Evolutionary conservation across 2,888 invertebrate genomes (phyloP), one percentile per base, ranked within the genome.

Genomic region (Dryadula phaetusa): DNA sequence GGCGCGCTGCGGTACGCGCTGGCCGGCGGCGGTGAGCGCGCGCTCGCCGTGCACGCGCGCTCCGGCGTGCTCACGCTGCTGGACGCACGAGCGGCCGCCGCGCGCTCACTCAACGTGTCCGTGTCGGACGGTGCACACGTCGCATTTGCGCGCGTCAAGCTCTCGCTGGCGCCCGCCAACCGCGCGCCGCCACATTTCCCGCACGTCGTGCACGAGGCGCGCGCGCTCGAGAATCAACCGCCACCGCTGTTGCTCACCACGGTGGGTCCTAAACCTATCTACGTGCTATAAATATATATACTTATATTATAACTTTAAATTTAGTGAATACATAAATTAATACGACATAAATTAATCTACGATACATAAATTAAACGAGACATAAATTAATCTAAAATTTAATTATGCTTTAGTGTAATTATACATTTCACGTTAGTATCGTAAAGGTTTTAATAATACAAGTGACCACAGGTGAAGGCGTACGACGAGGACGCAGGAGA

Each of bases 81-180:
- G 54, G 81, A 80, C 73, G 52, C 84, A 70, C 77, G 79, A 71
- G 82, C 85, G 95, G 75, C 94, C 94, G 72, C 93, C 94, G 95
- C 73, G 78, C 88, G 90, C 78, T 83, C 87, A 72, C 93, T 99
- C 68, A 99, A 99, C 92, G 96, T 99, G 37, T 98, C 98, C 1
- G 99, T 98, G 44, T 97, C 97, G 64, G 99, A 99, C 92, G 99
- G 99, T 37, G 97, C 99, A 42, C 98, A 98, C 90, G 98, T 98
- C 7, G 96, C 95, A 73, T 98, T 97, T 87, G 95, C 98, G 0
- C 93, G 97, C 73, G 94, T 97, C 16, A 96, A 96, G 90, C 95
- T 97, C 58, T 94, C 96, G 78, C 94, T 96, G 71, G 90, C 96
- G 67, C 95, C 97, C 8, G 95, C 96, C 70, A 98, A 98, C 91